Evolutionary conservation across 2,888 invertebrate genomes (phyloP).

Genomic region (Drosophila helvetica): DNA sequence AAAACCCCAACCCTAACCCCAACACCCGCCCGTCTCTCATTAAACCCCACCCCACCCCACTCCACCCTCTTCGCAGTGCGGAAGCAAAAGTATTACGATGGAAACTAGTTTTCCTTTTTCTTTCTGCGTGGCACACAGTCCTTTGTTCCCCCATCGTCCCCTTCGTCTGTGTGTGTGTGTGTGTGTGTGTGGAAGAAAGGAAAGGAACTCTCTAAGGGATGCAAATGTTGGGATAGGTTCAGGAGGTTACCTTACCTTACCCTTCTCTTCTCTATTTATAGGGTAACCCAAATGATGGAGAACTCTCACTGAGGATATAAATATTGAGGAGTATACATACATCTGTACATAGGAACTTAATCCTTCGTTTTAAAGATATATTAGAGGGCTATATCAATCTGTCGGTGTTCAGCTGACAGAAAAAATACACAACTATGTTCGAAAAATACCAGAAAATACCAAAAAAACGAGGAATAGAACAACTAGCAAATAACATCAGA

Average conservation of each 20-base stretch:
- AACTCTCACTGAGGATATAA: background rate
- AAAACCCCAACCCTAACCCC: constrained; percentile 14
- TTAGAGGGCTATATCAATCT: too few species aligned
- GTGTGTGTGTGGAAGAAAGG: background rate
- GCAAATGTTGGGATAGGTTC: background rate
- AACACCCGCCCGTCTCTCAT: background rate
- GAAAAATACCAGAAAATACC: too few species aligned
- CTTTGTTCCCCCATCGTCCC: constrained; percentile 1
- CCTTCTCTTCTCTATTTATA: background rate
- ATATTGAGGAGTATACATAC: too few species aligned
- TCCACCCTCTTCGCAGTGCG: constrained; percentile 39
- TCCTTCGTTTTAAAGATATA: too few species aligned
- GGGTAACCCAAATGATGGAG: too few species aligned
- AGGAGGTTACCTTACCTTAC: background rate
- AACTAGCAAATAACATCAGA: too few species aligned
- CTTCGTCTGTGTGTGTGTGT: background rate
- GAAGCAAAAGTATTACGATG: constrained; percentile 70
- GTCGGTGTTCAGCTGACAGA: too few species aligned
- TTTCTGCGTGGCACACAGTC: background rate
- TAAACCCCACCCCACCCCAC: constrained; percentile 6
- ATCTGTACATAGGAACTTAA: background rate
- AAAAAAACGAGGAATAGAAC: too few species aligned
- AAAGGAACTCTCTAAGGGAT: background rate
- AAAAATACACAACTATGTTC: too few species aligned
- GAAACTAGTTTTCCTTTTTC: constrained; percentile 41